Evolutionary conservation across 2,888 invertebrate species (phyloP).

Genomic region (Cyaniris semiargus): DNA sequence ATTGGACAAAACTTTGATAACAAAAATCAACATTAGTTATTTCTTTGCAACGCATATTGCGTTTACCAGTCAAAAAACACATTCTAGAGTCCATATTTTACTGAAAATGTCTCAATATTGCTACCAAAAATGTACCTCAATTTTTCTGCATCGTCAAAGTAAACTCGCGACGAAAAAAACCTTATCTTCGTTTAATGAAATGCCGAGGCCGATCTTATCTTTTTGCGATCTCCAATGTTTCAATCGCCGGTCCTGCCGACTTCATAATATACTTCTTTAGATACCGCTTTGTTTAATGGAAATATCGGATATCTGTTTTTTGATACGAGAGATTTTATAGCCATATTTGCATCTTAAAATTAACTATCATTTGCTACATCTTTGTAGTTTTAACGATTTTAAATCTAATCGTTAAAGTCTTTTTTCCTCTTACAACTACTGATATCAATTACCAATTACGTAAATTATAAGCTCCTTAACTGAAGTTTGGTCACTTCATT

Average conservation of each 20-base stretch:
- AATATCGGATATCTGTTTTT: constrained; percentile 5
- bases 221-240: constrained; percentile 62
- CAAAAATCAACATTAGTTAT: too few species aligned
- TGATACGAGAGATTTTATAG: background rate
- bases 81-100: background rate
- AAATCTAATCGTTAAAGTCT: too few species aligned
- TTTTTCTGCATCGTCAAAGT: background rate
- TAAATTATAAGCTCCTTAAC: too few species aligned
- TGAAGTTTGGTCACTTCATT: too few species aligned
- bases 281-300: constrained; percentile 19
- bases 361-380: background rate
- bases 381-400: background rate
- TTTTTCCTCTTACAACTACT: too few species aligned
- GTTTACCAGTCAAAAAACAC: background rate
- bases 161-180: background rate
- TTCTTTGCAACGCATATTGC: too few species aligned
- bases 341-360: constrained; percentile 3
- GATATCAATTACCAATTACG: too few species aligned
- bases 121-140: background rate
- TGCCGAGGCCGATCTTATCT: constrained; percentile 48
- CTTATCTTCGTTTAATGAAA: constrained; percentile 1
- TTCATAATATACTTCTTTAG: constrained; percentile 49
- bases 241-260: constrained; percentile 58
- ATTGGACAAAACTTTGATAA: too few species aligned
- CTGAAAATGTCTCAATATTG: background rate